Base-by-base conservation (phyloP, 2,888 invertebrate genomes). In the Lasioglossum morio region DNA sequence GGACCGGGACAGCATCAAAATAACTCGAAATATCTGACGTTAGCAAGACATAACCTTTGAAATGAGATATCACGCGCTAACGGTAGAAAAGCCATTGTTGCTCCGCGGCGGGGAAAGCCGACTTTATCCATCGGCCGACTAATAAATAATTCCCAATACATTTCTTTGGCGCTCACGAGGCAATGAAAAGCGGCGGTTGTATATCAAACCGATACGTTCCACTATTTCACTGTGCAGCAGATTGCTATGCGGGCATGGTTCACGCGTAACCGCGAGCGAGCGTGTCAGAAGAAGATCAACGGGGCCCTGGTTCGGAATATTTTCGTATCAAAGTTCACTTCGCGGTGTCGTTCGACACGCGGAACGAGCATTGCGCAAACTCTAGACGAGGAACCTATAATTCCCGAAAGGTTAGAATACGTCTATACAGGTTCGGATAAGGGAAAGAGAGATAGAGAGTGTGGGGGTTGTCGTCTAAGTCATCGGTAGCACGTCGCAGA, bases 401-500 rank as follows among this genome's bases (percentile, higher is more conserved):
- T 81, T 83, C 57, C n/a, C 12, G 10, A 34, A 69, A 78, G 80
- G 69, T 57, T 78, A 78, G 2, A 82, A 77, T 46, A 72, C 60
- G 37, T 77, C 78, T 82, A 82, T 78, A 7, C 14, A 63, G 27
- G 27, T 16, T 5, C 60, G 16, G 5, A 30, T 30, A 30, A 27
- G 16, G 27, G 30, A 16, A 16, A 27, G 27, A 30, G 63, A 7
- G 30, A 8, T 5, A 27, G 27, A 27, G 1, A 30, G 14, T 0
- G 27, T 34, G 8, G 63, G 63, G 63, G 63, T 30, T 16, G 63
- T 34, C 43, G 34, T 57, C 72, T 76, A 77, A 76, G 69, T 73
- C 43, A 75, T 78, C 86, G 80, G 86, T 83, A 85, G 87, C 86
- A 53, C 75, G 74, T 70, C 72, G 87, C 81, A 69, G 81, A 87